phyloP scores from a whole-genome alignment of 2,888 invertebrate genomes.

The Pecten maximus region DNA sequence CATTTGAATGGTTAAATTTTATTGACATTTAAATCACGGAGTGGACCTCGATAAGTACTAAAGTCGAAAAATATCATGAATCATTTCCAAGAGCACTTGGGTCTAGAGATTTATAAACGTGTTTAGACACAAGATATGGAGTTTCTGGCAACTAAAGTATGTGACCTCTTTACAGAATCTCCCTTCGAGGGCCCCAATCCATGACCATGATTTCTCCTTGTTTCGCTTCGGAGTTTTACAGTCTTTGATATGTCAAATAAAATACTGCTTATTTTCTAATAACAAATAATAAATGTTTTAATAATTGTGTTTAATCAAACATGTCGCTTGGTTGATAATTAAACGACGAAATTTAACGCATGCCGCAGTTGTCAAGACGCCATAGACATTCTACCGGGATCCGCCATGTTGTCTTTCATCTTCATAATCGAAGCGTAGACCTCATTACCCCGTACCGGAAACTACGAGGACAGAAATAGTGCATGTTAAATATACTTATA shows the following conservation, averaged over 20 bases:
- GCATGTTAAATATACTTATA: slow-evolving; percentile 33
- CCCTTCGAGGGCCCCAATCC: background rate
- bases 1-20: too few relatives aligned
- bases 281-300: background rate
- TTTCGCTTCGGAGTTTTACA: background rate
- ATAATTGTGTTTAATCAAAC: background rate
- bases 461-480: slow-evolving; percentile 51
- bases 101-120: background rate
- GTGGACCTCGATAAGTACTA: too few relatives aligned
- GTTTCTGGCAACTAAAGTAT: background rate
- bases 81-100: background rate
- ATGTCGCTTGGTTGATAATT: background rate
- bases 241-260: background rate
- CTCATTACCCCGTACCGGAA: slow-evolving; percentile 49
- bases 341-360: slow-evolving; percentile 39
- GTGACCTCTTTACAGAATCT: background rate
- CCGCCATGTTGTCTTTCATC: slow-evolving; percentile 69
- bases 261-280: background rate
- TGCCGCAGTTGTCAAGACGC: slow-evolving; percentile 72
- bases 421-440: slow-evolving; percentile 48
- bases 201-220: slow-evolving; percentile 33
- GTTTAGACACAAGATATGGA: background rate
- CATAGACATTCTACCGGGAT: slow-evolving; percentile 48
- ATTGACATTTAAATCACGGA: too few relatives aligned
- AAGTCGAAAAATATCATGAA: too few relatives aligned